These are phyloP conservation scores for Drosophila anceps DNA, from an alignment of 2,888 invertebrate species.

Conservation along the genomic window DNA sequence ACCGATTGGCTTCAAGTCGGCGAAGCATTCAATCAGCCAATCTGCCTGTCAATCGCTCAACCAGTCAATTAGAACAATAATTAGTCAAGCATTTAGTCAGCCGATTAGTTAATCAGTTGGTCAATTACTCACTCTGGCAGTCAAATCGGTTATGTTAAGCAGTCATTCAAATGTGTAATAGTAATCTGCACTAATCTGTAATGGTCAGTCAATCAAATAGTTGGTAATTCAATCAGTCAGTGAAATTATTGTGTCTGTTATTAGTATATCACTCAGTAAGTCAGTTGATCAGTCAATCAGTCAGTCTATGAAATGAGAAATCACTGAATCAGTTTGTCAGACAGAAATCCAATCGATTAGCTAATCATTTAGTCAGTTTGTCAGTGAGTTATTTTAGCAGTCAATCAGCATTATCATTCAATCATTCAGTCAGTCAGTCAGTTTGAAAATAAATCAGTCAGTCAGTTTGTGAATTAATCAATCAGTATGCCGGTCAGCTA, in stretches of 20 bases:
- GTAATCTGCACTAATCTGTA: too few relatives aligned
- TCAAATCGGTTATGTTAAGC: neutral
- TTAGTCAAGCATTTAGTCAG: slow-evolving; percentile 1
- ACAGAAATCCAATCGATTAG: too few relatives aligned
- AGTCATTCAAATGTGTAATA: neutral
- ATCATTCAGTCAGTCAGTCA: too few relatives aligned
- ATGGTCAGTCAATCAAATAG: neutral
- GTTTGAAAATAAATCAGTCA: too few relatives aligned
- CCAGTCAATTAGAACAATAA: neutral
- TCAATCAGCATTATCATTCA: too few relatives aligned
- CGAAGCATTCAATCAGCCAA: neutral
- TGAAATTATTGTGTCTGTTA: neutral
- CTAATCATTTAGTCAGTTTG: too few relatives aligned
- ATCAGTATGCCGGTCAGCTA: too few relatives aligned
- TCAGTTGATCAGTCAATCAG: neutral
- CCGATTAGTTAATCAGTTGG: neutral
- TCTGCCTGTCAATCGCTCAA: neutral
- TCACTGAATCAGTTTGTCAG: too few relatives aligned
- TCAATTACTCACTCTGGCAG: neutral
- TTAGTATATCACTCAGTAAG: too few relatives aligned
- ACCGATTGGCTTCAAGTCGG: neutral
- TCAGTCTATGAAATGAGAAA: neutral
- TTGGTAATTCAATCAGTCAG: neutral
- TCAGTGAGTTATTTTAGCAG: too few relatives aligned
- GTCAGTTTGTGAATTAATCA: too few relatives aligned